These are phyloP conservation scores for Camponotus floridanus DNA, from an alignment of 1,140 invertebrate genomes.

Conservation along the genomic window DNA sequence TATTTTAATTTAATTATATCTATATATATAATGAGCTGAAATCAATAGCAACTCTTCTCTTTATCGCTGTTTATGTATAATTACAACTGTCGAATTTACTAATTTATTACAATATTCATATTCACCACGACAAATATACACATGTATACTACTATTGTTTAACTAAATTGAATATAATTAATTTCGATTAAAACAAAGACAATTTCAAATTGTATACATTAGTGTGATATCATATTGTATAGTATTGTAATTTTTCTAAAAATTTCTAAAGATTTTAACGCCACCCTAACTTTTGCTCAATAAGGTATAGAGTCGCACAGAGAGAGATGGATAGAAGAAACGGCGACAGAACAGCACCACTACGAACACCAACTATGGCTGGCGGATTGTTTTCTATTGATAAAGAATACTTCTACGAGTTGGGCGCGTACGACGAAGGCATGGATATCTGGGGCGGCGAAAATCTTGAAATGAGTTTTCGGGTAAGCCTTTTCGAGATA, in stretches of 20 bases:
- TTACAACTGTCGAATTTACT: background rate
- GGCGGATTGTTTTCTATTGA: conserved; percentile 99
- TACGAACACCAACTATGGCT: conserved; percentile 99
- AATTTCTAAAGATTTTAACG: conserved; percentile 31
- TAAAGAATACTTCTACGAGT: conserved; percentile 98
- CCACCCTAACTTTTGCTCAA: conserved; percentile 15
- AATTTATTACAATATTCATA: conserved; percentile 36
- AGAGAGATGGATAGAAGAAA: conserved; percentile 96
- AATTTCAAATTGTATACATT: conserved; percentile 8
- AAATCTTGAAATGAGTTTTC: conserved; percentile 99
- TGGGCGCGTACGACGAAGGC: conserved; percentile 98
- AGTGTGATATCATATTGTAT: background rate
- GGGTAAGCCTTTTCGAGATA: conserved; percentile 90
- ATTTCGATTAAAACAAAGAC: conserved; percentile 19
- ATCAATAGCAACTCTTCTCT: background rate
- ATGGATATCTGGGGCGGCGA: conserved; percentile 99
- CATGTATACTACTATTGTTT: conserved; percentile 9
- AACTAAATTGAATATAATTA: conserved; percentile 30
- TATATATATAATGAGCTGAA: conserved; percentile 31
- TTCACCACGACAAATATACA: background rate
- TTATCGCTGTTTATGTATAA: background rate
- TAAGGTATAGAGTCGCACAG: conserved; percentile 97
- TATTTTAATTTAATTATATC: conserved; percentile 24
- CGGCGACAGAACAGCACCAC: conserved; percentile 95
- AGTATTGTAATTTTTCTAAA: background rate